These are phyloP conservation scores for Bubo bubo DNA, from an alignment of 2,113 vertebrate genomes.

Conservation along the genomic window DNA sequence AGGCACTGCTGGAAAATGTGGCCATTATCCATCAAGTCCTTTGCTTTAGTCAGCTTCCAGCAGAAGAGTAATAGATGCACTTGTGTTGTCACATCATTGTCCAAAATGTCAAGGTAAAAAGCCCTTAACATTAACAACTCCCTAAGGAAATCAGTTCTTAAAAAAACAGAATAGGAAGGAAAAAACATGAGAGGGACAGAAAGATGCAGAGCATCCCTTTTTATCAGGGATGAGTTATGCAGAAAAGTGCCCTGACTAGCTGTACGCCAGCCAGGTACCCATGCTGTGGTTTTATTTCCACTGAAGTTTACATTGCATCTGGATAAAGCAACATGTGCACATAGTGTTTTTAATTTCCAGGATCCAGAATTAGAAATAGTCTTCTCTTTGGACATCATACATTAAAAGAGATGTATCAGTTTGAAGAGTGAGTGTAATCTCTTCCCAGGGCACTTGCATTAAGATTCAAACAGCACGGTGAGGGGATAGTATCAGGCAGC, in stretches of 20 bases:
- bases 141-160: constrained; percentile 43
- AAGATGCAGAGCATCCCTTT: background rate
- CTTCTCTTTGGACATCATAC: background rate
- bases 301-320: background rate
- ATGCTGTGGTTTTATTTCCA: background rate
- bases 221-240: background rate
- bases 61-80: constrained; percentile 46
- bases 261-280: background rate
- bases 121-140: constrained; percentile 43
- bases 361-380: background rate
- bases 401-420: background rate
- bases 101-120: constrained; percentile 52
- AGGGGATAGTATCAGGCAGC: background rate
- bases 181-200: background rate
- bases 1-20: constrained; percentile 24
- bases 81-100: constrained; percentile 59
- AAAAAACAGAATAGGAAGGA: background rate
- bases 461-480: background rate
- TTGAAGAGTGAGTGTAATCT: constrained; percentile 1
- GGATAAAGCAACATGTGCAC: background rate
- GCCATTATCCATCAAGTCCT: constrained; percentile 56
- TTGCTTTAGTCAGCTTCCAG: constrained; percentile 39
- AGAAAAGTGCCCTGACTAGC: background rate
- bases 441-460: background rate
- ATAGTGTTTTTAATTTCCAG: background rate